These are phyloP conservation scores for Pedetes capensis DNA, from an alignment of 2,113 vertebrate genomes.

Conservation along the genomic window DNA sequence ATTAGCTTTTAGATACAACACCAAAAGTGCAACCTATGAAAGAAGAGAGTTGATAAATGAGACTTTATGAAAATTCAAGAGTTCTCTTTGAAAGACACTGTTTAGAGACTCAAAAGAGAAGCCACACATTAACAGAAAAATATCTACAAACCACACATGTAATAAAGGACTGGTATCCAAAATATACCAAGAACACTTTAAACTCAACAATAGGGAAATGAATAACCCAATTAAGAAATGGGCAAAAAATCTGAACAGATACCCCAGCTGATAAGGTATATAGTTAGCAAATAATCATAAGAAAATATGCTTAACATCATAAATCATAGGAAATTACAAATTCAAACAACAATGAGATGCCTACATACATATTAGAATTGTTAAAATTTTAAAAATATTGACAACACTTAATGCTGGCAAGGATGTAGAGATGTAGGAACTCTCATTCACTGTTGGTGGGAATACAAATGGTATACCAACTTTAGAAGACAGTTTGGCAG, in stretches of 20 bases:
- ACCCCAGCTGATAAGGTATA: neutral
- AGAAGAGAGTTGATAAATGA: neutral
- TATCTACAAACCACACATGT: neutral
- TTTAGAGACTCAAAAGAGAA: neutral
- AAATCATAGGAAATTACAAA: neutral
- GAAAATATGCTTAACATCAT: neutral
- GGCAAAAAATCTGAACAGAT: neutral
- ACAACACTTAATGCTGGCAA: neutral
- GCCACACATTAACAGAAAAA: no score
- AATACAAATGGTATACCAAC: neutral
- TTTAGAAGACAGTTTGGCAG: slow-evolving; percentile 5
- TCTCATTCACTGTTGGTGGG: neutral
- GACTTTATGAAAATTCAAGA: neutral
- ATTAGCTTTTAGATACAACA: neutral
- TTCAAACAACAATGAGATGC: neutral
- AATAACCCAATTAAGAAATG: neutral
- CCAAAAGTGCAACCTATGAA: neutral
- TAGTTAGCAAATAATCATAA: neutral
- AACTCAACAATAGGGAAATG: slow-evolving; percentile 20
- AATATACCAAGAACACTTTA: neutral
- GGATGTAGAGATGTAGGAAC: neutral
- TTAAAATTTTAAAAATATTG: neutral
- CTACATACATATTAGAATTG: neutral
- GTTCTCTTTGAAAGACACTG: neutral
- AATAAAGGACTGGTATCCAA: neutral